A percentile compares a stretch with the other conserved stretches of the same genome.
Evolutionary conservation across 2,888 invertebrate genomes (phyloP).

Genomic region (Notocelia uddmanniana): DNA sequence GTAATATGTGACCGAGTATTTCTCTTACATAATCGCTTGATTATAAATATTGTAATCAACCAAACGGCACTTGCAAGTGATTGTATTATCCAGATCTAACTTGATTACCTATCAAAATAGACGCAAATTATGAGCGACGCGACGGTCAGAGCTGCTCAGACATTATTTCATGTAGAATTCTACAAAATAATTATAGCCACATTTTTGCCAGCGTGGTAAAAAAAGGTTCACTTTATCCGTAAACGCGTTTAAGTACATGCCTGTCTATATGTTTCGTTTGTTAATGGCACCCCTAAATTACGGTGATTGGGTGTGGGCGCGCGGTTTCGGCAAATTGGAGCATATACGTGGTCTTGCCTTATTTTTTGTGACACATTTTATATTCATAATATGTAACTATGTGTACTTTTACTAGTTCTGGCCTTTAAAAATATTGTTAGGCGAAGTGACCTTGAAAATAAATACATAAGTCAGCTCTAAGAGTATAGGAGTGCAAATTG

Average conservation of each 20-base stretch:
- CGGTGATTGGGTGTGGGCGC: constrained; percentile 41
- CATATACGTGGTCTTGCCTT: constrained; percentile 21
- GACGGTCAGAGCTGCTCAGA: background rate
- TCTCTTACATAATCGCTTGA: background rate
- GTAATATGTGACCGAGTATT: too few species aligned
- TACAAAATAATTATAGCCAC: background rate
- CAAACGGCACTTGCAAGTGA: background rate
- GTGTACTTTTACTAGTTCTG: constrained; percentile 30
- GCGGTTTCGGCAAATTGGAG: constrained; percentile 41
- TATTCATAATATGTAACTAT: constrained; percentile 33
- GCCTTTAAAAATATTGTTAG: constrained; percentile 3
- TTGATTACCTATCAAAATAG: background rate
- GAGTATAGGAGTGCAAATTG: too few species aligned
- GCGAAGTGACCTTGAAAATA: background rate
- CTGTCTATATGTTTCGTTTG: background rate
- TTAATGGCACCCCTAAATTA: constrained; percentile 39
- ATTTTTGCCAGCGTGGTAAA: background rate
- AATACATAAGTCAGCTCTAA: background rate
- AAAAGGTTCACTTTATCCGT: background rate
- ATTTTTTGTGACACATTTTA: constrained; percentile 35
- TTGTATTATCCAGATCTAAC: background rate
- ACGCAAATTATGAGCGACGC: background rate
- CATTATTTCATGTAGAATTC: background rate
- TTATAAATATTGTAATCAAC: too few species aligned
- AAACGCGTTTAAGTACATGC: background rate